Evolutionary conservation across 2,113 vertebrate species (phyloP), one percentile per base, ranked within the genome.

Genomic region (Dasypus novemcinctus): DNA sequence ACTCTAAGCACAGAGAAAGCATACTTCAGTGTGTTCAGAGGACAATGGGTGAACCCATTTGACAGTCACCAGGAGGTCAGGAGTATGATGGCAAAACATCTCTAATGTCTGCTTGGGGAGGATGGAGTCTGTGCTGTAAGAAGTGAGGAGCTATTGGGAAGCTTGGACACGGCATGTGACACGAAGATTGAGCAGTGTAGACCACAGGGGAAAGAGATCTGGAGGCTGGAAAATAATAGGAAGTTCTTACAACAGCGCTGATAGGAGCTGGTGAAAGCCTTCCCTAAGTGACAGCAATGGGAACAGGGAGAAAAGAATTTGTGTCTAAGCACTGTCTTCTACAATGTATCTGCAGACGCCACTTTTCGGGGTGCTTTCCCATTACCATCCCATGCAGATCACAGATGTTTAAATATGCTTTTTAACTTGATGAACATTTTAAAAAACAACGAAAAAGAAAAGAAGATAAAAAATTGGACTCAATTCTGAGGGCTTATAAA

Each of bases 401-500:
- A 52, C 1, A 46, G 18, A 7, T n/a, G 31, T 49, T 86, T 93
- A 78, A 72, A 82, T n/a, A 54, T 63, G 36, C 3, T 89, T 87
- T 61, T 54, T 54, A 76, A 66, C 9, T 76, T 52, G 5, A 52
- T 63, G 18, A 36, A 4, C 15, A 64, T 57, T 36, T 29, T 9
- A 86, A 41, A 17, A 91, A 63, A 0, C 54, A 20, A 61, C 85
- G 81, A 54, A 66, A 95, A 84, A 15, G 78, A 61, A 86, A 95
- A 87, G 43, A n/a, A 72, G 31, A 57, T 49, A 83, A 87, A 88
- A 95, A 87, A 87, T 59, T 74, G 49, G 29, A 49, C 25, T 63
- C 78, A 33, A 90, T 72, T 94, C 66, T 43, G 21, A 81, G 33
- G 14, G 36, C 31, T 69, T 83, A 43, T 76, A 96, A 93, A 87